Evolutionary conservation across 2,888 invertebrate species (phyloP).

Genomic region (Buathra laborator): DNA sequence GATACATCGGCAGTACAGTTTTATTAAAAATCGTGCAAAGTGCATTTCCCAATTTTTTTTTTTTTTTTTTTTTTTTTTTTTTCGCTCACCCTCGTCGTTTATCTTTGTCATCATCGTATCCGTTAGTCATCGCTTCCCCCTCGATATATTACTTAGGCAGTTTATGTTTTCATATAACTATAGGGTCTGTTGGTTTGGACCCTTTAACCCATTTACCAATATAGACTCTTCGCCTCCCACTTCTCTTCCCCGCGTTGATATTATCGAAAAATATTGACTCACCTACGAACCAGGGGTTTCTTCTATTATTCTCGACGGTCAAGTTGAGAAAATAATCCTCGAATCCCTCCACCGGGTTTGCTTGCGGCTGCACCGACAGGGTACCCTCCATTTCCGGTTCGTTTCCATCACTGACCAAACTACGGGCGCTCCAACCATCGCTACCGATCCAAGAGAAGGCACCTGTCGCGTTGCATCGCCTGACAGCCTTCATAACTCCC

Average conservation of each 20-base stretch:
- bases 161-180: constrained; percentile 21
- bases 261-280: constrained; percentile 82
- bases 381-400: constrained; percentile 97
- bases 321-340: constrained; percentile 94
- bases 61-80: neutral
- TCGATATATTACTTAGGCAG: constrained; percentile 6
- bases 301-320: constrained; percentile 93
- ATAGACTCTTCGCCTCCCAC: constrained; percentile 15
- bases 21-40: constrained; percentile 1
- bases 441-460: constrained; percentile 98
- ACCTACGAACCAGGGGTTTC: constrained; percentile 99
- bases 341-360: constrained; percentile 95
- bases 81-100: neutral
- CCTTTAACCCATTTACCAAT: constrained; percentile 25
- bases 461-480: constrained; percentile 94
- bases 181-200: neutral
- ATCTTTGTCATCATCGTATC: constrained; percentile 17
- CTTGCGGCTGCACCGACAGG: constrained; percentile 97
- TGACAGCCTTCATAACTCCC: constrained; percentile 96
- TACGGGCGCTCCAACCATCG: constrained; percentile 97
- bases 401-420: constrained; percentile 93
- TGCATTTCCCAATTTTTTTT: constrained; percentile 4
- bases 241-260: neutral
- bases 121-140: neutral
- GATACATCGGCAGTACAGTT: neutral